Evolutionary conservation across 2,888 invertebrate genomes (phyloP).

Genomic region (Amblyjoppa proteus): DNA sequence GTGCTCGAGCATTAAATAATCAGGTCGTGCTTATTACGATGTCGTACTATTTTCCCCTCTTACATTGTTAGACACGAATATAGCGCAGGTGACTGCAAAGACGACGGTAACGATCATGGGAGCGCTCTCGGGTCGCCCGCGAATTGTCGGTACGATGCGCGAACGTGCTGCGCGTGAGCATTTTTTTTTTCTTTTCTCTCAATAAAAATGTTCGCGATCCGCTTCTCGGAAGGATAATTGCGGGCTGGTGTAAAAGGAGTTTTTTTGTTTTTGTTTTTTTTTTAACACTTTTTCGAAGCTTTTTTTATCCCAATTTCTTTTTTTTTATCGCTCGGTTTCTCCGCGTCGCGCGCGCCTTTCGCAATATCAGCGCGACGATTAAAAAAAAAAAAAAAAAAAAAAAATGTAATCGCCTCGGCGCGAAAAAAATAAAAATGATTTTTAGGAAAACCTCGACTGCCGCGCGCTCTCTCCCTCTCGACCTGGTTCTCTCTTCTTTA

Average conservation of each 20-base stretch:
- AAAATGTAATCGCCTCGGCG: background rate
- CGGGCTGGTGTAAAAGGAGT: background rate
- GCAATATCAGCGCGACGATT: background rate
- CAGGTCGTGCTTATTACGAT: slow-evolving; percentile 66
- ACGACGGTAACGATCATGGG: slow-evolving; percentile 31
- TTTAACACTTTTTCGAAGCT: background rate
- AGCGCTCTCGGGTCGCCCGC: background rate
- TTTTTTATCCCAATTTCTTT: too few relatives aligned
- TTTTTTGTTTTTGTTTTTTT: background rate
- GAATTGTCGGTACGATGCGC: background rate
- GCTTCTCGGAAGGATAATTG: background rate
- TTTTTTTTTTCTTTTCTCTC: background rate
- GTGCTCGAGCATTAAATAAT: slow-evolving; percentile 70
- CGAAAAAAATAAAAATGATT: background rate
- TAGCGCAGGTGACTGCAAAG: slow-evolving; percentile 28
- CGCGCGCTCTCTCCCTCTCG: background rate
- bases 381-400: background rate
- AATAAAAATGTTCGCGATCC: background rate
- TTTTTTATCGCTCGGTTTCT: background rate
- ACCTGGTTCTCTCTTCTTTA: background rate
- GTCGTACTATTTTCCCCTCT: slow-evolving; percentile 62
- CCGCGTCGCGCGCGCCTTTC: background rate
- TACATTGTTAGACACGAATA: slow-evolving; percentile 61
- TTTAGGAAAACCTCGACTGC: background rate
- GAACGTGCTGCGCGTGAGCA: background rate